phyloP scores from a whole-genome alignment of 2,888 invertebrate species.

The Xanthorhoe spadicearia region DNA sequence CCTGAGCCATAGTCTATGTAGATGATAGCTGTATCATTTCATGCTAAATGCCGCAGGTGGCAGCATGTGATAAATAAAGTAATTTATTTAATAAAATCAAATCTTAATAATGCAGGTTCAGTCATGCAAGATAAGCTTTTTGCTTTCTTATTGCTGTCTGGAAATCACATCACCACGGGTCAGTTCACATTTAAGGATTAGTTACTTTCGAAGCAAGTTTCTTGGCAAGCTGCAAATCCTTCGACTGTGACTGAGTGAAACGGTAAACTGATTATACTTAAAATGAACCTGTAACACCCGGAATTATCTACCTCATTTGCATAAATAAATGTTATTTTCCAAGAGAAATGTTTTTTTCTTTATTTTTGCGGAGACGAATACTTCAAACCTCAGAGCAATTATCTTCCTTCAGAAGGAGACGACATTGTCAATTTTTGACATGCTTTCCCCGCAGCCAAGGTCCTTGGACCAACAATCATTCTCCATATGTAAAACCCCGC shows the following conservation, averaged over 20 bases:
- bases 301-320: slow-evolving; percentile 66
- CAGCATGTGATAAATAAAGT: not conserved
- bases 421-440: no score
- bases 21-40: slow-evolving; percentile 7
- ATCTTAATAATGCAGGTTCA: no score
- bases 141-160: no score
- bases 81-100: no score
- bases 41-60: not conserved
- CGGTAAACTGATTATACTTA: slow-evolving; percentile 71
- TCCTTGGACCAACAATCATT: no score
- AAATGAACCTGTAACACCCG: slow-evolving; percentile 73
- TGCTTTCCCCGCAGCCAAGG: no score
- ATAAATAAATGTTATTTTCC: slow-evolving; percentile 70
- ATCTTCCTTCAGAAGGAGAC: no score
- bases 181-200: not conserved
- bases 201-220: not conserved
- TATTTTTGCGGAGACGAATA: slow-evolving; percentile 46
- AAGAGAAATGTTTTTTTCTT: slow-evolving; percentile 62
- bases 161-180: not conserved
- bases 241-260: slow-evolving; percentile 47
- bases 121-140: no score
- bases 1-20: slow-evolving; percentile 42
- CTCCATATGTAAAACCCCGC: no score
- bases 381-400: no score
- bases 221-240: slow-evolving; percentile 4